Conservation (phyloP, 64 coral and sea anemone genomes). For the Montipora capricornis region DNA sequence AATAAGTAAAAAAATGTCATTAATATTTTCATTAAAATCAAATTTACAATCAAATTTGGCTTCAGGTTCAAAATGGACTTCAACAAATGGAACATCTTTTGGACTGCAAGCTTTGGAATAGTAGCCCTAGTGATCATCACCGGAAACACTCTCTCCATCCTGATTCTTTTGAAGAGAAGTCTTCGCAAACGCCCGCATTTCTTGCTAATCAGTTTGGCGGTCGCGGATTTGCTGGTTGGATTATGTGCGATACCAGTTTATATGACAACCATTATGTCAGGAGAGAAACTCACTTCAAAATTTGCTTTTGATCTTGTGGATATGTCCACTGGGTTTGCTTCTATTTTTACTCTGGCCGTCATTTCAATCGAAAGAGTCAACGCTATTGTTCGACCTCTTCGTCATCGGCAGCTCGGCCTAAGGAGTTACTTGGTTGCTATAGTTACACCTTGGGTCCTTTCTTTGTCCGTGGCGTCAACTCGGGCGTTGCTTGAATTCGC, state of each 20-base stretch:
- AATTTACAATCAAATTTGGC: background rate
- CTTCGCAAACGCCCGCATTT: conserved; percentile 42
- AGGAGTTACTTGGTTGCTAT: conserved; percentile 32
- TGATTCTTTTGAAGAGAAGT: conserved; percentile 20
- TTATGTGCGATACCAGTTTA: conserved; percentile 40
- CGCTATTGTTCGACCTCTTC: conserved; percentile 15
- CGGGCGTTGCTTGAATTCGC: background rate
- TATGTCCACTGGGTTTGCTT: conserved; percentile 20
- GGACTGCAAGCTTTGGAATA: conserved; percentile 13
- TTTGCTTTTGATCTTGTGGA: conserved; percentile 20
- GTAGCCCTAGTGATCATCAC: background rate
- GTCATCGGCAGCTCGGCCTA: conserved; percentile 11
- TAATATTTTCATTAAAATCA: no score
- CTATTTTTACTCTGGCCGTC: conserved; percentile 27
- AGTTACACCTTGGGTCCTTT: conserved; percentile 7
- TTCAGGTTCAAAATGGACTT: background rate
- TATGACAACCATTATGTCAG: background rate
- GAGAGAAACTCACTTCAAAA: background rate
- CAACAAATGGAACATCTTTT: background rate
- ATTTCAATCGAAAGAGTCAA: conserved; percentile 62
- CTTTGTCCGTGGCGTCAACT: background rate
- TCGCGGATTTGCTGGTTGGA: conserved; percentile 35
- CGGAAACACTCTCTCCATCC: conserved; percentile 22
- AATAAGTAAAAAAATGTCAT: no score
- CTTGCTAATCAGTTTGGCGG: conserved; percentile 32